These are phyloP conservation scores for Tortricodes alternella DNA, from an alignment of 2,888 invertebrate species.

Conservation along the genomic window DNA sequence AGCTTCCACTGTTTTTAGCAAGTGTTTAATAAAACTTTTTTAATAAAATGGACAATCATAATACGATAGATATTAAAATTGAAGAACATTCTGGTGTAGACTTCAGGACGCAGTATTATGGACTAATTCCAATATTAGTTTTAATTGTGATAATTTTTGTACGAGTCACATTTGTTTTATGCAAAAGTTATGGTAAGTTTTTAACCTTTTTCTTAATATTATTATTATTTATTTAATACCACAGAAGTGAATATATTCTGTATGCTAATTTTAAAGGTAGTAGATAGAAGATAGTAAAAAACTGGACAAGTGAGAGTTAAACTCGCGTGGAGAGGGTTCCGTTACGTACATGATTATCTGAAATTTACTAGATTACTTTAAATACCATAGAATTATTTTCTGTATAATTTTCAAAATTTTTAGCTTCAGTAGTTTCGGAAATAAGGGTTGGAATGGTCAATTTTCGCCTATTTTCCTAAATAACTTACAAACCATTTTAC, in stretches of 20 bases:
- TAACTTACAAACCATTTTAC: no score
- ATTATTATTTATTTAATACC: not conserved
- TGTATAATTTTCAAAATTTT: no score
- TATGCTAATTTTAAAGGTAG: no score
- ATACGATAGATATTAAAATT: conserved; percentile 14
- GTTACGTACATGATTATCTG: no score
- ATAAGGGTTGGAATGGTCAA: no score
- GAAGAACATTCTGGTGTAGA: conserved; percentile 2
- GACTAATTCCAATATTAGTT: conserved; percentile 52
- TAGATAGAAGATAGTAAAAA: no score
- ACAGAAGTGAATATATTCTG: not conserved
- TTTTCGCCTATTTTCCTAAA: no score
- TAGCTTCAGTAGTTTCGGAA: no score
- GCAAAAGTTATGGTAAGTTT: conserved; percentile 58
- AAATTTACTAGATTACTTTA: no score
- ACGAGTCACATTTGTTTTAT: conserved; percentile 61
- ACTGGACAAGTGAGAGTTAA: no score
- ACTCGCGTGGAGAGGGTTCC: no score
- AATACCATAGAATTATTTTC: no score
- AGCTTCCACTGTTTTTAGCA: conserved; percentile 5
- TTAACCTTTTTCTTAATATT: not conserved
- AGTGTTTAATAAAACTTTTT: not conserved
- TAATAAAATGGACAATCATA: conserved; percentile 15
- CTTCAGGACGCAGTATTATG: conserved; percentile 34
- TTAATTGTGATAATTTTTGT: conserved; percentile 42